Percentiles rank a stretch among this genome's conserved stretches.
Evolutionary conservation across 2,113 vertebrate genomes (phyloP).

Genomic region (Passer domesticus): DNA sequence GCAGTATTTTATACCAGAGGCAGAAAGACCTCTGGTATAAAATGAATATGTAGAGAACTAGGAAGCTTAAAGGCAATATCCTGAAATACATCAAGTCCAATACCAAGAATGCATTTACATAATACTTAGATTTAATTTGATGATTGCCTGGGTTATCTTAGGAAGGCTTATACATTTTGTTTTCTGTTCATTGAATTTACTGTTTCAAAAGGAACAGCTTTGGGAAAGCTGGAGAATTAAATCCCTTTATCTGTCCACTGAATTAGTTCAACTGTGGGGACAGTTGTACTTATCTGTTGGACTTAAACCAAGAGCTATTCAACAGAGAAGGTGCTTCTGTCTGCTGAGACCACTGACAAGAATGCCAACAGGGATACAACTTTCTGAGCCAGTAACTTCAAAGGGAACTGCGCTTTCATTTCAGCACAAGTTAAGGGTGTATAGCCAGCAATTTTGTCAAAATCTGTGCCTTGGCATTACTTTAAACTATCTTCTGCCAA

Average conservation of each 20-base stretch:
- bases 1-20: not conserved
- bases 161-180: not conserved
- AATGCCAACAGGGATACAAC: not conserved
- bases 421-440: not conserved
- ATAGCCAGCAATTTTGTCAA: not conserved
- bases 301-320: not conserved
- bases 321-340: conserved; percentile 7
- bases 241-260: conserved; percentile 27
- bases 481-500: not conserved
- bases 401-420: not conserved
- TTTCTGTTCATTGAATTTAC: conserved; percentile 1
- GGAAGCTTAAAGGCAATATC: not conserved
- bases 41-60: not conserved
- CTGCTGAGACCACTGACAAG: not conserved
- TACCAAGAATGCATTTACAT: not conserved
- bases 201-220: not conserved
- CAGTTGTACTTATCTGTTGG: not conserved
- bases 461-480: not conserved
- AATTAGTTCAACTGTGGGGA: conserved; percentile 4
- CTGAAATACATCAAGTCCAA: not conserved
- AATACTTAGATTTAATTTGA: conserved; percentile 20
- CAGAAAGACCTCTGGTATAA: not conserved
- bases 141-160: not conserved
- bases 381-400: conserved; percentile 12
- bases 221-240: conserved; percentile 8